Evolutionary conservation across 1,140 invertebrate species (phyloP), one percentile per base, ranked within the genome.

Genomic region (Caenorhabditis brenneri): DNA sequence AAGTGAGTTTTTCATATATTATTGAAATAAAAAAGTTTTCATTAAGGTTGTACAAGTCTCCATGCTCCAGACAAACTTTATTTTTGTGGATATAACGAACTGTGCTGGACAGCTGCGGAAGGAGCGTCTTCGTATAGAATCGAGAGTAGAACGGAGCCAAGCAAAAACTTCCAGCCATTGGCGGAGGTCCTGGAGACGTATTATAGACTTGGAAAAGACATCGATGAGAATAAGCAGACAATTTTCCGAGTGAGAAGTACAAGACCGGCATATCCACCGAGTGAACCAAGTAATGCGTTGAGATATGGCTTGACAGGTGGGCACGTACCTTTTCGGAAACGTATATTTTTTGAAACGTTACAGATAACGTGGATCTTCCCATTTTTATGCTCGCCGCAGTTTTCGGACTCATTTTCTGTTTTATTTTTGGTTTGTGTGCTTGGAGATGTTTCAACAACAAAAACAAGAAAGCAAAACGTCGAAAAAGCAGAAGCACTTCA

Each of bases 61-160:
- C 49, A 48, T 22, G 29, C 84, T 6, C 85, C 85, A 7, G 29
- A 51, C n/a, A 49, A 84, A 42, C 27, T 83, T 9, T 49, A 81
- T 22, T 29, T 86, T 36, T 78, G 58, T 51, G 80, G 80, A 19
- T 55, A 84, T n/a, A 80, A 29, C 29, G 49, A 74, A 15, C 24
- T 87, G 19, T 53, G 79, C 10, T 88, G 88, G 88, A 82, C 86
- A 22, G 48, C 51, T 79, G 88, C 88, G 16, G 55, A 84, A 31
- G 85, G 83, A 36, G 88, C 88, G n/a, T 85, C 83, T 27, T 82
- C 84, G 3, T 88, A 88, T 80, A 80, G 84, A 33, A 88, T 87
- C 10, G 88, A 85, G 39, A 80, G 80, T 51, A 55, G 78, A 42
- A 65, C 51, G 22, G 48, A 79, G 42, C 36, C 42, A 46, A 58